These are phyloP conservation scores for Lycaena phlaeas DNA, from an alignment of 2,888 invertebrate genomes.

Conservation along the genomic window DNA sequence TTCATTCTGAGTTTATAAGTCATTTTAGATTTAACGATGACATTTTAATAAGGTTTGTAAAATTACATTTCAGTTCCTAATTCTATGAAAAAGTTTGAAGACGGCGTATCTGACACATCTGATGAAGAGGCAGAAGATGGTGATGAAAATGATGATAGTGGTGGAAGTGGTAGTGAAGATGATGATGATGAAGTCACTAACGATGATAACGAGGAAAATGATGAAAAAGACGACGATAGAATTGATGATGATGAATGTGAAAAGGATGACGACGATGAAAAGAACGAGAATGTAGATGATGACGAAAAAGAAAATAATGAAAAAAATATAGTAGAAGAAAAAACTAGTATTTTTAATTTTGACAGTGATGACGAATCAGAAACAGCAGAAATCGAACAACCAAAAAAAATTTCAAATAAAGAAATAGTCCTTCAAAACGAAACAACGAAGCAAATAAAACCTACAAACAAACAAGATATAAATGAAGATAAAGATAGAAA, in stretches of 20 bases:
- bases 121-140: conserved; percentile 37
- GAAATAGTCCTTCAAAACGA: background rate
- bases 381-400: background rate
- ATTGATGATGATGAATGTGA: conserved; percentile 24
- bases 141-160: conserved; percentile 32
- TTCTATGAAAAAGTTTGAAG: conserved; percentile 47
- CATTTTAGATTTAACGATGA: no score
- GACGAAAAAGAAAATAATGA: conserved; percentile 21
- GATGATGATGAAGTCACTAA: no score
- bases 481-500: no score
- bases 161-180: conserved; percentile 21
- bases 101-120: conserved; percentile 55
- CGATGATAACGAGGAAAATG: conserved; percentile 12
- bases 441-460: no score
- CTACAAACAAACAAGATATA: no score
- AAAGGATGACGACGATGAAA: conserved; percentile 12
- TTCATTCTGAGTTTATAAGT: no score
- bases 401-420: background rate
- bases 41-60: no score
- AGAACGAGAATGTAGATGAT: conserved; percentile 19
- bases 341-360: conserved; percentile 7
- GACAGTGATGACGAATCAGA: background rate
- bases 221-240: conserved; percentile 20
- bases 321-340: conserved; percentile 28
- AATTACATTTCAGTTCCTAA: conserved; percentile 59